Evolutionary conservation across 2,113 vertebrate species (phyloP), one percentile per base, ranked within the genome.

Genomic region (Tapirus terrestris): DNA sequence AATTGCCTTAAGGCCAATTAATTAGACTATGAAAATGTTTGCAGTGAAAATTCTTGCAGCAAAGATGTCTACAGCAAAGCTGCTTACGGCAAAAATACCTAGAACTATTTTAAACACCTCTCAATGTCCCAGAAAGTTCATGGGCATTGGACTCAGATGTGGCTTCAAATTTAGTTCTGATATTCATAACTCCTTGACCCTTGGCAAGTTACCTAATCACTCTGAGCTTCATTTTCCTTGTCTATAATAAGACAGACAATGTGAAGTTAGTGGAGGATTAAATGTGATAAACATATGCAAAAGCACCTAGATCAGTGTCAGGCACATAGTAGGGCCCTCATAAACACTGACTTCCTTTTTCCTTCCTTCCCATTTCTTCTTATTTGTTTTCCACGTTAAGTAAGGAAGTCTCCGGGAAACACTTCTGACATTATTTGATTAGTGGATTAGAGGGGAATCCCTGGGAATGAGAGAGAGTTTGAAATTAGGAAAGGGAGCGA

Each of bases 141-240:
- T 18, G 60, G 70, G n/a, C 27, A 51, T 67, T 48, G 39, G 67
- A 56, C 56, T 86, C 51, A 76, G 70, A 39, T 29, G n/a, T 63
- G 33, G 0, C 67, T 96, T 96, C 45, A 79, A 21, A 82, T 81
- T 90, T 56, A 63, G 81, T 76, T 93, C 68, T 65, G 39, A 23
- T 53, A 21, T 79, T 70, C 75, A 29, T 58, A 73, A 33, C 48
- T 25, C 5, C 45, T 16, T 70, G 82, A 56, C 33, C 39, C 65
- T 68, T 58, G 39, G 68, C 60, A 89, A 88, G 75, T 43, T 48
- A 60, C 7, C 87, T 81, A 68, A 33, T 63, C n/a, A 29, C 13
- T 43, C 43, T 79, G 73, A 61, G 3, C 27, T 86, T 82, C 36
- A 3, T 13, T 75, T 65, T 68, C 58, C 75, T 79, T 36, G 43